Base-by-base conservation (phyloP, 2,797 vertebrate genomes). In the Apodemus agrarius region DNA sequence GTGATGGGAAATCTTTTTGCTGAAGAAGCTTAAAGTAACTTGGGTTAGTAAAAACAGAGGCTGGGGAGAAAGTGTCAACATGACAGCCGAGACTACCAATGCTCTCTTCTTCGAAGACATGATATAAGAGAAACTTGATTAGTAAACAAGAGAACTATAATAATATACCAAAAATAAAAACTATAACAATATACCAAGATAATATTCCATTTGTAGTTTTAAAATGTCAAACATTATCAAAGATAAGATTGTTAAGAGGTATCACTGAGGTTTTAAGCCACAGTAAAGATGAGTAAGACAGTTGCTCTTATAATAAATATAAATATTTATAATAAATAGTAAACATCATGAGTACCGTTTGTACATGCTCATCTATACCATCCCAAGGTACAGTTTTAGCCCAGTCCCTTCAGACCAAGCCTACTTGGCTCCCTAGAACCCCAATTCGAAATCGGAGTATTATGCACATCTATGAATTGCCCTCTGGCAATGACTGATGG, bases 1-100 rank as follows among this genome's bases (percentile, higher is more conserved):
- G 81, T 91, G 93, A 93, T 95, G 43, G 43, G 26, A 94, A 95
- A 90, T 83, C 34, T n/a, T 16, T 93, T 94, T 76, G 90, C 29
- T 89, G 95, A 92, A 43, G 43, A 96, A 91, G 49, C 11, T 40
- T 76, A 90, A 89, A 84, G 78, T 75, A 67, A 94, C 74, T 54
- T 89, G 13, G 22, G 78, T 81, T 94, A 94, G 49, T 65, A 86
- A 72, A 13, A 83, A 92, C 31, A 90, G 59, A 94, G 52, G 59
- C 52, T 87, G 34, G 40, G 46, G 43, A 92, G 89, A 46, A 80
- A 84, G 74, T 24, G 12, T 46, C 61, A 59, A 10, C 26, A 59
- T 24, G 24, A 22, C 63, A 67, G 84, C 43, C 19, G 57, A 82
- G 82, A 85, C 49, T 59, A 86, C 90, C 43, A 31, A 16, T 43